Base-by-base conservation (phyloP, 2,888 invertebrate species). In the Diaprepes abbreviatus region DNA sequence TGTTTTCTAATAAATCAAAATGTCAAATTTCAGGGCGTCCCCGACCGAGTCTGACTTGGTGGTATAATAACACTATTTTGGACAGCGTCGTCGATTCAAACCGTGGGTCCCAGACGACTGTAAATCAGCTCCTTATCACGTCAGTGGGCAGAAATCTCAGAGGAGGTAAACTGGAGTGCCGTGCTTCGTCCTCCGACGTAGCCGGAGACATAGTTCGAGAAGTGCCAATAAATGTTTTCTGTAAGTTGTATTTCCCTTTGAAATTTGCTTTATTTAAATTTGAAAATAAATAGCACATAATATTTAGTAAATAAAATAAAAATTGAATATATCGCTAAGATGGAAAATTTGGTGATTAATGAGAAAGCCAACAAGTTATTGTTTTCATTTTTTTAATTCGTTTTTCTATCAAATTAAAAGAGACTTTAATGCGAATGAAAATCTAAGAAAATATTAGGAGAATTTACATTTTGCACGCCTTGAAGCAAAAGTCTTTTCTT, bases 31-130 rank as follows among this genome's bases (percentile, higher is more conserved):
- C 80, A 95, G 95, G 95, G 66, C 91, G 90, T 73, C 95, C 96
- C 0, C 87, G 89, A 40, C 95, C 95, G 21, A 88, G 90, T 74
- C 90, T 95, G 9, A 92, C 91, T 12, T 95, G 95, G 95, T 94
- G 93, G 91, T 88, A 89, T 73, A 92, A 92, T 67, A 89, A 89
- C 21, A 88, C 90, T 68, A 87, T 93, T 74, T 85, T 95, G 66
- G 93, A 94, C 74, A 88, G 89, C 73, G 89, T 89, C 40, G 92
- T 91, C 58, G 93, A 92, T 76, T 90, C 89, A 52, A 90, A 90
- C 31, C 89, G 89, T 36, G 85, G 86, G 10, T 84, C 87, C 19
- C 87, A 85, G 60, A 88, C 88, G 58, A 89, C 89, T 75, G 90
- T 93, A 17, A 94, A 93, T 83, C 93, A 93, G 79, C 86, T 95